These are phyloP conservation scores for Drosophila orena DNA, from an alignment of 1,140 invertebrate genomes.

Conservation along the genomic window DNA sequence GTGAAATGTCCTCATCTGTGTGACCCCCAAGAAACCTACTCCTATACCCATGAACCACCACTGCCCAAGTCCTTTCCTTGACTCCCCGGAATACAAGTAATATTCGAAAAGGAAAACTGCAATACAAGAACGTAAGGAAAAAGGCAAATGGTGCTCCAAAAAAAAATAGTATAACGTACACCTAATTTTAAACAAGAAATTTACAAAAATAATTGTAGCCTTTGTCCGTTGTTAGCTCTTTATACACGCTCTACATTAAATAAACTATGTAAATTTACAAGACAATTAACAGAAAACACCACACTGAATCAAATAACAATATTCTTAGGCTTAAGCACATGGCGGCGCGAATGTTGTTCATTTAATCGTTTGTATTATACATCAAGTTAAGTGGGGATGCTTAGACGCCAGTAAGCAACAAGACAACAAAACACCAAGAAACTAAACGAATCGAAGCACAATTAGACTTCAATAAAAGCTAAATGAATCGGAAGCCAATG, in stretches of 20 bases:
- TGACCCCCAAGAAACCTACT: neutral
- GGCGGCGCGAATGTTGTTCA: conserved; percentile 6
- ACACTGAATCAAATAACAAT: conserved; percentile 15
- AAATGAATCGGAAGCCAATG: neutral
- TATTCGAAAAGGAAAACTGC: neutral
- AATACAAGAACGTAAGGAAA: conserved; percentile 32
- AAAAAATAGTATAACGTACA: conserved; percentile 53
- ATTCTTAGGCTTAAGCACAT: conserved; percentile 13
- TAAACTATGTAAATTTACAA: conserved; percentile 59
- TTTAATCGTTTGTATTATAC: conserved; percentile 22
- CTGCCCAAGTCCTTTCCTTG: conserved; percentile 21
- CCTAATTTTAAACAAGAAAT: conserved; percentile 28
- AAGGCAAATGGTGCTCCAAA: conserved; percentile 72
- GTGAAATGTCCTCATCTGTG: conserved; percentile 14
- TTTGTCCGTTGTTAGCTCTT: conserved; percentile 71
- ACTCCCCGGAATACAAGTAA: neutral
- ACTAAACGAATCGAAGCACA: conserved; percentile 12
- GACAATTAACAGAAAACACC: conserved; percentile 6
- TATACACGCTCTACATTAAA: conserved; percentile 54
- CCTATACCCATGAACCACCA: neutral
- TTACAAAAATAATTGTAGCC: conserved; percentile 60
- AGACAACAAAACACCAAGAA: conserved; percentile 10
- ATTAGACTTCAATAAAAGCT: neutral
- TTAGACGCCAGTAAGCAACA: conserved; percentile 9
- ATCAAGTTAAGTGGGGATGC: conserved; percentile 12